Evolutionary conservation across 2,797 vertebrate genomes (phyloP).

Genomic region (Ctenochaetus hawaiiensis): DNA sequence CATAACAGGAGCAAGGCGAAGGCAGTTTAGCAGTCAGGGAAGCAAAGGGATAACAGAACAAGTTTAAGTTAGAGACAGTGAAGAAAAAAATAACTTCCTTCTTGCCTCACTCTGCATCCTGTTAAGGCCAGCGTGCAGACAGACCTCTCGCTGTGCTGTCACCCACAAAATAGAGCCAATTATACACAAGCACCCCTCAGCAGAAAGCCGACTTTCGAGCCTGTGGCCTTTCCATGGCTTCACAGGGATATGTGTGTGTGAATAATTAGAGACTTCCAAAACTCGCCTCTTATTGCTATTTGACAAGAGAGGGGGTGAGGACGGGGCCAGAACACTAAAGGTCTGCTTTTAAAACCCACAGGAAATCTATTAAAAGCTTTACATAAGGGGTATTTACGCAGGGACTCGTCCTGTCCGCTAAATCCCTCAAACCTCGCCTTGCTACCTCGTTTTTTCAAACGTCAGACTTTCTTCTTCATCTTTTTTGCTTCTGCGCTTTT

Average conservation of each 20-base stretch:
- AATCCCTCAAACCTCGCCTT: slow-evolving; percentile 50
- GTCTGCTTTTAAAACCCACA: slow-evolving; percentile 69
- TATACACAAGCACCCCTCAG: slow-evolving; percentile 28
- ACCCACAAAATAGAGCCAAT: slow-evolving; percentile 53
- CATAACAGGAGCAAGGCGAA: neutral
- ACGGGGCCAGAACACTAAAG: slow-evolving; percentile 24
- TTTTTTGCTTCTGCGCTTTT: slow-evolving; percentile 14
- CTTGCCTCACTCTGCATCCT: slow-evolving; percentile 11
- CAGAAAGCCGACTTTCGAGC: slow-evolving; percentile 41
- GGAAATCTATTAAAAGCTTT: slow-evolving; percentile 79
- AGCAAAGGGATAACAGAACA: neutral
- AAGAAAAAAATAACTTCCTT: slow-evolving; percentile 12
- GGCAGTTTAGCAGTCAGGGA: slow-evolving; percentile 13
- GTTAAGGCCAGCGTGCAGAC: slow-evolving; percentile 32
- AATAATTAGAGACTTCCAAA: slow-evolving; percentile 69
- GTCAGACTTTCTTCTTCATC: slow-evolving; percentile 15
- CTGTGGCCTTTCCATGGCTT: slow-evolving; percentile 22
- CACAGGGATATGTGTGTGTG: slow-evolving; percentile 33
- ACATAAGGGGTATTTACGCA: slow-evolving; percentile 72
- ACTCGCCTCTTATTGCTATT: slow-evolving; percentile 55
- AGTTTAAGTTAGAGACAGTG: slow-evolving; percentile 13
- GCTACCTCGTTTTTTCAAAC: slow-evolving; percentile 19
- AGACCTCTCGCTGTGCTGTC: slow-evolving; percentile 35
- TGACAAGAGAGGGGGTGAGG: slow-evolving; percentile 41
- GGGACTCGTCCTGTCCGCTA: slow-evolving; percentile 41